Evolutionary conservation across 1,140 invertebrate species (phyloP).

Genomic region (Dendrolimus kikuchii): DNA sequence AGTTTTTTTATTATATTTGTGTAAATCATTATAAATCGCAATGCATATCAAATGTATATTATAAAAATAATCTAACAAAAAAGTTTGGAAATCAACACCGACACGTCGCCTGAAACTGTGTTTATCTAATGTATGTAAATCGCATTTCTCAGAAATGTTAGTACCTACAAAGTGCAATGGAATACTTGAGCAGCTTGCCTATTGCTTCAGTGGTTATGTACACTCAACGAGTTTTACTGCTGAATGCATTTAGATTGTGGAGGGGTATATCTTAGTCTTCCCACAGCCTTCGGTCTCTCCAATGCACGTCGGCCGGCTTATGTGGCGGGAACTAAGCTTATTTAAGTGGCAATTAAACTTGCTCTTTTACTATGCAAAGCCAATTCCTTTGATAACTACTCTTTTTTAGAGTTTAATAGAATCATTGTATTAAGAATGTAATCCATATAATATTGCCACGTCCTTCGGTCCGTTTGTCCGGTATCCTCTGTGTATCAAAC

Average conservation of each 20-base stretch:
- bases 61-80: too few relatives aligned
- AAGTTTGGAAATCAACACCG: too few relatives aligned
- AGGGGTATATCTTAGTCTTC: constrained; percentile 20
- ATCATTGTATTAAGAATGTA: too few relatives aligned
- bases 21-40: too few relatives aligned
- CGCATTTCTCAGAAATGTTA: too few relatives aligned
- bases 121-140: too few relatives aligned
- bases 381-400: too few relatives aligned
- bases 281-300: constrained; percentile 32
- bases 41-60: too few relatives aligned
- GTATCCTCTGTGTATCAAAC: too few relatives aligned
- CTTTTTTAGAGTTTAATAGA: too few relatives aligned
- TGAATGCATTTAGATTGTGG: background rate
- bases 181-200: background rate
- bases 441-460: background rate
- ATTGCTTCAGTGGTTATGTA: background rate
- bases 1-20: too few relatives aligned
- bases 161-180: background rate
- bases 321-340: constrained; percentile 43
- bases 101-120: too few relatives aligned
- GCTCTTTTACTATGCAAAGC: constrained; percentile 8
- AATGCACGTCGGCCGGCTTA: constrained; percentile 34
- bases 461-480: background rate
- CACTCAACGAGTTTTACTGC: background rate
- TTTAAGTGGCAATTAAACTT: constrained; percentile 49